phyloP scores from a whole-genome alignment of 2,888 invertebrate genomes.

The Drosophila borealis region DNA sequence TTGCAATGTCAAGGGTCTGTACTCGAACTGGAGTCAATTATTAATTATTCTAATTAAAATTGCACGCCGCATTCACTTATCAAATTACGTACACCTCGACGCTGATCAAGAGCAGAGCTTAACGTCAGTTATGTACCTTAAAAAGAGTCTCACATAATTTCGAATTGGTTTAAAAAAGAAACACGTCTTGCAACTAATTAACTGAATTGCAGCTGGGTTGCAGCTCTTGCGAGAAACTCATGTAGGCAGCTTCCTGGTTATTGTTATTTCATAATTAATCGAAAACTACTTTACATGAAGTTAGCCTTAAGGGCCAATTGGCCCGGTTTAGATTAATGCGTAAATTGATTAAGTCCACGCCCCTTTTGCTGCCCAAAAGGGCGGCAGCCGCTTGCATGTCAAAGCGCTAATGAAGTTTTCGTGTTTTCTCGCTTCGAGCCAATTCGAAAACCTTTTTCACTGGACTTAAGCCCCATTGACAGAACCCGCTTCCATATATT shows the following conservation, averaged over 20 bases:
- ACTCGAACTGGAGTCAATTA: conserved; percentile 4
- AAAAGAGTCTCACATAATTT: conserved; percentile 5
- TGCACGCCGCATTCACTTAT: conserved; percentile 17
- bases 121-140: conserved; percentile 12
- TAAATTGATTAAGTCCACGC: conserved; percentile 52
- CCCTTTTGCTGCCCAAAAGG: conserved; percentile 15
- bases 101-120: conserved; percentile 1
- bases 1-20: neutral
- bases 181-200: conserved; percentile 43
- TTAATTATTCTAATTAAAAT: conserved; percentile 22
- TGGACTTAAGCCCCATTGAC: conserved; percentile 39
- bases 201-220: conserved; percentile 28
- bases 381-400: conserved; percentile 29
- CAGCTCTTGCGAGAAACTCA: conserved; percentile 8
- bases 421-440: conserved; percentile 39
- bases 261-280: conserved; percentile 62
- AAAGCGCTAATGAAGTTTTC: conserved; percentile 69
- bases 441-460: conserved; percentile 29
- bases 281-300: conserved; percentile 63
- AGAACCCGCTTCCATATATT: conserved; percentile 52
- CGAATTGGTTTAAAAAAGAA: conserved; percentile 40
- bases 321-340: conserved; percentile 61
- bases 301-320: conserved; percentile 33
- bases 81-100: conserved; percentile 16
- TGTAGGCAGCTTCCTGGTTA: conserved; percentile 65